Evolutionary conservation across 2,113 vertebrate genomes (phyloP), one percentile per base, ranked within the genome.

Genomic region (Erythrocercus mccallii): DNA sequence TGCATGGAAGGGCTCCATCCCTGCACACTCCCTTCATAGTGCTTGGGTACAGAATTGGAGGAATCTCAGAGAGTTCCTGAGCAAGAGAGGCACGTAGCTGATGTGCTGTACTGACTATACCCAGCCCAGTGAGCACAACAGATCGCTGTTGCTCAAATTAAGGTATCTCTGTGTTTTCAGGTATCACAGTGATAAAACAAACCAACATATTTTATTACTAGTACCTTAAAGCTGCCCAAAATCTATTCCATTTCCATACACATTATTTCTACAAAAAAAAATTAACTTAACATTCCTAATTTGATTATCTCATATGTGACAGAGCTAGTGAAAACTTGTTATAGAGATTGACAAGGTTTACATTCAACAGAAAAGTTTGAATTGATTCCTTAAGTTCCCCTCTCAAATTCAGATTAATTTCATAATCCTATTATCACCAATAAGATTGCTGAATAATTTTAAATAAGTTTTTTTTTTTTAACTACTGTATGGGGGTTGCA

Each of bases 71-170:
- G 8, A 28, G 21, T 7, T 86, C 31, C 81, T 33, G 44, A 70
- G 74, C 30, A 23, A 15, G 30, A 56, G 27, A 6, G 1, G 30
- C 30, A 13, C 0, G 0, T 0, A 28, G 17, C 35, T 12, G 38
- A 17, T 24, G 33, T 2, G 3, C 7, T 62, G n/a, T 2, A 9
- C 27, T 42, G 5, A 7, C 31, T 5, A 13, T n/a, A 42, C 24
- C 50, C 37, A 47, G 21, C 27, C 28, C 30, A 27, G 31, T 2
- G 15, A 60, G 8, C 48, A 31, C 33, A 56, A 12, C 19, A 61
- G 44, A 23, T 31, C 25, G 10, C n/a, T 9, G 9, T 40, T 33
- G 48, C 24, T 48, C 17, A 25, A 5, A 37, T n/a, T 24, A 20
- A 18, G 7, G 12, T 37, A 38, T 14, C 11, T 60, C 58, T 45